phyloP scores from a whole-genome alignment of 2,113 vertebrate species.

The Callionymus lyra region DNA sequence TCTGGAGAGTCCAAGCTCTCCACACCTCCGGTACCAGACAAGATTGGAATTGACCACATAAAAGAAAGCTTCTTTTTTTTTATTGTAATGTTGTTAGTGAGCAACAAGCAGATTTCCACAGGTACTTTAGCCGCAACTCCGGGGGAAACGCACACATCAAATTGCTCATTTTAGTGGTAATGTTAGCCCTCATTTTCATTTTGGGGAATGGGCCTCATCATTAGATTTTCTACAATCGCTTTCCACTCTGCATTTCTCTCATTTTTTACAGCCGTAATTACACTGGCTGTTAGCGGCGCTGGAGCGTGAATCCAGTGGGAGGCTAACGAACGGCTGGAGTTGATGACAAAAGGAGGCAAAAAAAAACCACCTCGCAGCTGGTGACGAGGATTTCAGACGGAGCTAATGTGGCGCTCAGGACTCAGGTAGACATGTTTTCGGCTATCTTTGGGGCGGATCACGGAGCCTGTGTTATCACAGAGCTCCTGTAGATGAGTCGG shows the following conservation, averaged over 20 bases:
- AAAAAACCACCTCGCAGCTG: constrained; percentile 19
- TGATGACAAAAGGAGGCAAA: constrained; percentile 38
- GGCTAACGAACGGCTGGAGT: constrained; percentile 39
- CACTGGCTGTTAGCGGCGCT: constrained; percentile 22
- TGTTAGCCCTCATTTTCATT: constrained; percentile 7
- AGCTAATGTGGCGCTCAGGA: constrained; percentile 26
- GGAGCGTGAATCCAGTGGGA: constrained; percentile 34
- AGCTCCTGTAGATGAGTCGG: constrained; percentile 9
- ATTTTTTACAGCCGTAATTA: constrained; percentile 47
- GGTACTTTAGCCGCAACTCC: constrained; percentile 20
- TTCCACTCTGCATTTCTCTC: constrained; percentile 14
- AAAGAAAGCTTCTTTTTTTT: constrained; percentile 7
- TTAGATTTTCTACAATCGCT: constrained; percentile 31
- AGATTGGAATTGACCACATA: constrained; percentile 8
- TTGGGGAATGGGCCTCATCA: constrained; percentile 30
- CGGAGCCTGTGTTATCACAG: constrained; percentile 15
- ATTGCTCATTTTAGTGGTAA: constrained; percentile 22
- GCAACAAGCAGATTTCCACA: constrained; percentile 17
- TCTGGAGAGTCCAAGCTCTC: constrained; percentile 15
- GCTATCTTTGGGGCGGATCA: constrained; percentile 8
- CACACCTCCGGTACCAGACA: constrained; percentile 7
- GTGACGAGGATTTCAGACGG: constrained; percentile 24
- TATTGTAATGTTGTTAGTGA: constrained; percentile 33
- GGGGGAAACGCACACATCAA: constrained; percentile 16
- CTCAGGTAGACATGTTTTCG: constrained; percentile 11